Conservation (phyloP, 2,888 invertebrate genomes). For the Junonia oenone region DNA sequence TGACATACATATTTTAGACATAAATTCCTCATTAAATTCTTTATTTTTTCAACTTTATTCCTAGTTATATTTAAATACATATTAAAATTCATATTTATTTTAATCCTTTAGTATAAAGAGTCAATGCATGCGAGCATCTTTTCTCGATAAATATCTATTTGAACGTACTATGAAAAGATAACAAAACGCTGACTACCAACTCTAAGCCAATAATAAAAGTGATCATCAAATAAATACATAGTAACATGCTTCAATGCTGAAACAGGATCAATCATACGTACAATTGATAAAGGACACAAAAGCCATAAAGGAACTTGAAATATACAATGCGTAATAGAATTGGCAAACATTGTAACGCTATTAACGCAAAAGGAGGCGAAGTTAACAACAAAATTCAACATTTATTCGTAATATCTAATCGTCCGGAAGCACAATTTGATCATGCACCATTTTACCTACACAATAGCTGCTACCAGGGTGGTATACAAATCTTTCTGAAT, state of each 20-base stretch:
- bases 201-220: slow-evolving; percentile 6
- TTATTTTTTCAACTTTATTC: not conserved
- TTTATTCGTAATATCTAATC: slow-evolving; percentile 67
- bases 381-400: slow-evolving; percentile 77
- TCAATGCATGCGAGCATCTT: not conserved
- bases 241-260: slow-evolving; percentile 27
- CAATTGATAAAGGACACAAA: slow-evolving; percentile 59
- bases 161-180: not conserved
- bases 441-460: slow-evolving; percentile 63
- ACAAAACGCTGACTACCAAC: not conserved
- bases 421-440: slow-evolving; percentile 66
- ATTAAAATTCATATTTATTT: not conserved
- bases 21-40: not conserved
- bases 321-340: slow-evolving; percentile 76
- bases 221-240: slow-evolving; percentile 8
- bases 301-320: slow-evolving; percentile 50
- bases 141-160: not conserved
- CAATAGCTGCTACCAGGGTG: slow-evolving; percentile 67
- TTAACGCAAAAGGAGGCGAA: slow-evolving; percentile 76
- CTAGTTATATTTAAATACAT: no score
- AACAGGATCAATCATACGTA: slow-evolving; percentile 61
- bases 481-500: slow-evolving; percentile 42
- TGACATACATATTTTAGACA: not conserved
- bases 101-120: not conserved
- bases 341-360: slow-evolving; percentile 76